phyloP scores from a whole-genome alignment of 2,888 invertebrate species.

The Meteorus cinctellus region DNA sequence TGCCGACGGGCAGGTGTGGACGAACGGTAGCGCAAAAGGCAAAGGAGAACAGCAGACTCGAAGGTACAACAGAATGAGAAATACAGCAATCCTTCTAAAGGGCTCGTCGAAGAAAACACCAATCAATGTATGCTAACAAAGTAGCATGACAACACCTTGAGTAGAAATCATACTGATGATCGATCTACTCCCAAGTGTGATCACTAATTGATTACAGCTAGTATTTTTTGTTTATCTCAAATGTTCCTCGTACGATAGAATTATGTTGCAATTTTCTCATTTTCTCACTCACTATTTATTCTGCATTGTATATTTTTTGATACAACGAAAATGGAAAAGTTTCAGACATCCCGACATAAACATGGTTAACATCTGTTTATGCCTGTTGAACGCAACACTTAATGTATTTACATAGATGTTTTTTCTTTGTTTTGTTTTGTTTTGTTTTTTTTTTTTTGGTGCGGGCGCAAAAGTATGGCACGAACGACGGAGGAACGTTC shows the following conservation, averaged over 20 bases:
- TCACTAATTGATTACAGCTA: background rate
- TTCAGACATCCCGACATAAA: no score
- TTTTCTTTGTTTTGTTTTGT: no score
- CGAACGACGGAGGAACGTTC: no score
- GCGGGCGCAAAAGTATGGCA: no score
- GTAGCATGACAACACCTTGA: background rate
- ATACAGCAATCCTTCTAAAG: background rate
- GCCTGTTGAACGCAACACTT: no score
- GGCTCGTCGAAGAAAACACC: background rate
- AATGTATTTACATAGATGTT: no score
- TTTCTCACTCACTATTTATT: no score
- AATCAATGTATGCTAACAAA: background rate
- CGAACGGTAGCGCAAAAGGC: conserved; percentile 34
- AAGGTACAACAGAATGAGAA: conserved; percentile 23
- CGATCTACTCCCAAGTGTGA: background rate
- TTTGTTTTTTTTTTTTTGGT: no score
- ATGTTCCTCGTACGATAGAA: background rate
- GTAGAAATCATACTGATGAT: background rate
- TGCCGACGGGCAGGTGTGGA: conserved; percentile 39
- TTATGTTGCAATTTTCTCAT: no score
- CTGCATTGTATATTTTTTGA: no score
- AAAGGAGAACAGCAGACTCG: conserved; percentile 16
- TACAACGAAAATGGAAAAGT: no score
- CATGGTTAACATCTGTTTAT: no score
- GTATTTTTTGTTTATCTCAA: background rate